Evolutionary conservation across 1,140 invertebrate species (phyloP), one percentile per base, ranked within the genome.

Genomic region (Neomicropteryx cornuta): DNA sequence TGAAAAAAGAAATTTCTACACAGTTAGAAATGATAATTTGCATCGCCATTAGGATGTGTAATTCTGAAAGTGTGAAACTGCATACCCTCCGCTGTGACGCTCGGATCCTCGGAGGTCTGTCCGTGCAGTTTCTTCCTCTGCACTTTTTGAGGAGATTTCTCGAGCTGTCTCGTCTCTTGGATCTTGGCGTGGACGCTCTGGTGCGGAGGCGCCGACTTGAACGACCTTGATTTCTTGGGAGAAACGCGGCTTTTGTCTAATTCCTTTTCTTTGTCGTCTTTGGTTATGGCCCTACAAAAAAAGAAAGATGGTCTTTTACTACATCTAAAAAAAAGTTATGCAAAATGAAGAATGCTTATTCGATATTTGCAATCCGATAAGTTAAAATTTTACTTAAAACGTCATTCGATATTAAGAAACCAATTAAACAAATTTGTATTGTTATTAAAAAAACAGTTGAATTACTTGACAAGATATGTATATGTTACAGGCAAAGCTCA

Each of bases 211-310:
- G 64, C 64, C 10, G 66, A 69, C 32, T 58, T 52, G 62, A 69
- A 69, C 24, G 64, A 67, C 18, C 60, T 54, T 43, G 57, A 65
- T 60, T 80, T 81, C 50, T 76, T 77, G 24, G 80, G 78, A 11
- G 71, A 79, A 2, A 40, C 42, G 16, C 55, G 58, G 24, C 55
- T 58, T 56, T 86, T 85, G 47, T 81, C 83, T 49, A 82, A 84
- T 58, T 88, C 86, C 47, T 83, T 81, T 38, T 88, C 85, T 55
- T 89, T 89, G 53, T 89, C 85, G 54, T 87, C 85, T 50, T 88
- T 85, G 36, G 83, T 83, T 48, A 86, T 77, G 34, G 79, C 78
- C 62, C 80, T 83, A 55, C 5, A 48, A 48, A 28, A 36, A 41
- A 36, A 20, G 30, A 27, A 24, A 23, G 14, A 44, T 24, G 13